Evolutionary conservation across 2,113 vertebrate species (phyloP), one percentile per base, ranked within the genome.

Genomic region (Peromyscus maniculatus): DNA sequence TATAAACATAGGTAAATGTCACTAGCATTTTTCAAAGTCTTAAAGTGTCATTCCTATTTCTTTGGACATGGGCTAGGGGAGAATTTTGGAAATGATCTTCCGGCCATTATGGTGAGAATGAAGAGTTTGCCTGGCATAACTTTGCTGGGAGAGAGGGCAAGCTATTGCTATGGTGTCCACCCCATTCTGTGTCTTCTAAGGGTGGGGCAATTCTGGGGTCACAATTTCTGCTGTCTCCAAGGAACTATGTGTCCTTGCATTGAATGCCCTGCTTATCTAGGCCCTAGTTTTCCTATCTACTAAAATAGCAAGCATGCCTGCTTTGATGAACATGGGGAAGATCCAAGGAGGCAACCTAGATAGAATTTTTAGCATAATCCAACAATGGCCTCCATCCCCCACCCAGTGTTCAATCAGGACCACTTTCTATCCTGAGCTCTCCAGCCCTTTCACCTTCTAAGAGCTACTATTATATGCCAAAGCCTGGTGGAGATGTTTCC

Each of bases 1-100:
- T 67, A 93, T 95, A 97, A 79, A 95, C 78, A 33, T 8, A 39
- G 79, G 43, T 39, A 17, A 90, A 71, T 94, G 93, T 84, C 83
- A 92, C 1, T 55, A 64, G 64, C 71, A 69, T 87, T 93, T 93
- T 94, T 84, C 75, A 66, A 91, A 91, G 55, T 91, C 79, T 87
- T 91, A 66, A 83, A 80, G 79, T 52, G 31, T 19, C 39, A 57
- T 91, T 77, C 33, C 57, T 87, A 24, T 78, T 88, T 94, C 72
- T 75, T 83, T 52, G 39, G 55, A 79, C 74, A 82, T 39, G 36
- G 13, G 33, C 36, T 55, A 7, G 87, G 93, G 87, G 57, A 77
- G 87, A 79, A 91, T 89, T 67, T 89, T 67, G 78, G 33, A 83
- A 80, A 78, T 12, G 15, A 67, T 84, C 89, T 39, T 46, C 16